Conservation (phyloP, 2,888 invertebrate genomes). For the Drosophila histrio region DNA sequence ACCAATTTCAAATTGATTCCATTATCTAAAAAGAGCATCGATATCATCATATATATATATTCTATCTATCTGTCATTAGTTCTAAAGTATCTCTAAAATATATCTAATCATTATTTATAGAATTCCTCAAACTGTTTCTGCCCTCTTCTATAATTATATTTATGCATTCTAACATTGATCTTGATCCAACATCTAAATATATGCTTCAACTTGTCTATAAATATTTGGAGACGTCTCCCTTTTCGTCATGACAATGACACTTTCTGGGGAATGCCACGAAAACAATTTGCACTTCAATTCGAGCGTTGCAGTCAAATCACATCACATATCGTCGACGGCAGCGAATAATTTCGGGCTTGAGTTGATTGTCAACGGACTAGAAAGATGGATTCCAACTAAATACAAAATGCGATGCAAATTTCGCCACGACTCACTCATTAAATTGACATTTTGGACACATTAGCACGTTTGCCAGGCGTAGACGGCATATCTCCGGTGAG, state of each 20-base stretch:
- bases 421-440: conserved; percentile 36
- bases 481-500: conserved; percentile 62
- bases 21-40: no score
- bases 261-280: conserved; percentile 28
- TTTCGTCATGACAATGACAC: conserved; percentile 8
- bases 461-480: conserved; percentile 53
- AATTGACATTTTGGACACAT: conserved; percentile 63
- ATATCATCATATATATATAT: no score
- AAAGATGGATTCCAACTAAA: conserved; percentile 60
- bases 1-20: no score
- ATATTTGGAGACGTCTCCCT: background rate
- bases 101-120: no score
- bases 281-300: conserved; percentile 54
- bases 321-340: conserved; percentile 16
- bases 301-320: conserved; percentile 43
- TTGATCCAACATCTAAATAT: conserved; percentile 13
- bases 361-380: conserved; percentile 62
- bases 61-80: no score
- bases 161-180: conserved; percentile 31
- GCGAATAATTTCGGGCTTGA: conserved; percentile 71
- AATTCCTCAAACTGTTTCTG: background rate
- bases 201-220: background rate
- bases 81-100: no score
- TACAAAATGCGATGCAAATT: conserved; percentile 12
- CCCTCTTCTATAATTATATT: background rate